Percentiles rank a stretch among this genome's conserved stretches.
phyloP scores from a whole-genome alignment of 2,113 vertebrate genomes.

The Leptosomus discolor region DNA sequence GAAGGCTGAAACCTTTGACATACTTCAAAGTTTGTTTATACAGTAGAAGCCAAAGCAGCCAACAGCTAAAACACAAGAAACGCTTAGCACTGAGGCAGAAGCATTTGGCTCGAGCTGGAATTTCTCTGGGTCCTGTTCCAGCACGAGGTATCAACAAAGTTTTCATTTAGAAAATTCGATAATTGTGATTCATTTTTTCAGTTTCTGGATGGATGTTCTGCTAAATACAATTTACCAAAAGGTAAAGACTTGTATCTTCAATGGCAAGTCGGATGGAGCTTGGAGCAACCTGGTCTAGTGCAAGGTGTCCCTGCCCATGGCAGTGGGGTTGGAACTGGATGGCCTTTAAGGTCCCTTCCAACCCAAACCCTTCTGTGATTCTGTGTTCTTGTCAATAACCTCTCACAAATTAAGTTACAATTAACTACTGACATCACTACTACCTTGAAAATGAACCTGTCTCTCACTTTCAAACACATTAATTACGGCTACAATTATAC shows the following conservation, averaged over 20 bases:
- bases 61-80: neutral
- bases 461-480: neutral
- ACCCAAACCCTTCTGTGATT: neutral
- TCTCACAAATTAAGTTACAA: neutral
- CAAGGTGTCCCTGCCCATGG: neutral
- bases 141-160: neutral
- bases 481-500: neutral
- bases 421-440: neutral
- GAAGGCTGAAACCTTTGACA: neutral
- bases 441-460: neutral
- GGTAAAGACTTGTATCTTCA: neutral
- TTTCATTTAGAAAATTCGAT: neutral
- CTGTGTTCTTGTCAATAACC: neutral
- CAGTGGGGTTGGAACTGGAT: neutral
- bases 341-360: neutral
- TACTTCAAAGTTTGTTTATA: neutral
- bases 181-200: neutral
- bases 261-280: neutral
- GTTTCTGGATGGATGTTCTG: neutral
- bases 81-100: neutral
- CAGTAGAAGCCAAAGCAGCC: neutral
- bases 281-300: neutral
- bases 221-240: neutral
- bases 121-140: neutral
- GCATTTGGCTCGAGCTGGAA: neutral